Conservation (phyloP, 37 sponge, comb jelly and placozoan species). For the Tethya wilhelma region DNA sequence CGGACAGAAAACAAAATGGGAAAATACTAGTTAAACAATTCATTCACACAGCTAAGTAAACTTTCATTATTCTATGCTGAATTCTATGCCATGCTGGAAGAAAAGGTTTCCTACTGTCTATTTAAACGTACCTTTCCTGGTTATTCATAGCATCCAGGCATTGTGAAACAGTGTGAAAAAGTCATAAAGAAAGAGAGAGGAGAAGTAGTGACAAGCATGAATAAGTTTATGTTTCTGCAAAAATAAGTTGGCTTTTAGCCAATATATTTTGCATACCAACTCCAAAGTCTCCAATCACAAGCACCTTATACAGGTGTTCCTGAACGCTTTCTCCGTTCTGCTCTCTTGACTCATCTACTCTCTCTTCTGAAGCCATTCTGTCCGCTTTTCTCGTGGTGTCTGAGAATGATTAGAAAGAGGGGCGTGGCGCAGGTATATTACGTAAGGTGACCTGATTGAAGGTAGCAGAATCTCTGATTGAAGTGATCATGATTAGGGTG, state of each 20-base stretch:
- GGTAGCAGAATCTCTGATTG: too few relatives aligned
- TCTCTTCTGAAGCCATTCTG: too few relatives aligned
- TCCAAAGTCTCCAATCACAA: slow-evolving; percentile 95
- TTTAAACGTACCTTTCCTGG: slow-evolving; percentile 5
- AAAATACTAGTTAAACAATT: neutral
- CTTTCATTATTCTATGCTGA: neutral
- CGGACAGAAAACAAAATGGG: too few relatives aligned
- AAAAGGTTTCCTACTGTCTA: neutral
- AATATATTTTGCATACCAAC: slow-evolving; percentile 89
- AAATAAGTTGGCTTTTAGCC: too few relatives aligned
- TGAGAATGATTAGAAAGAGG: too few relatives aligned
- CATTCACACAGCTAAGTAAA: neutral
- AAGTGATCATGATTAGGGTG: too few relatives aligned
- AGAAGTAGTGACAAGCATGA: neutral
- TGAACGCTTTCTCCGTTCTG: neutral
- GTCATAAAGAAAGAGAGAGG: neutral
- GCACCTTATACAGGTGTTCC: slow-evolving; percentile 88
- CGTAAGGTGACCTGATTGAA: too few relatives aligned
- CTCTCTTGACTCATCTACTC: neutral
- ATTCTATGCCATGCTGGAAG: too few relatives aligned
- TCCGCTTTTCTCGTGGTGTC: too few relatives aligned
- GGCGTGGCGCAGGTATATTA: too few relatives aligned
- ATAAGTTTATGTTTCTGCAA: neutral
- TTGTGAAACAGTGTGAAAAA: neutral
- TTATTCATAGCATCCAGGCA: neutral